Evolutionary conservation across 1,140 invertebrate genomes (phyloP), one percentile per base, ranked within the genome.

Genomic region (Drosophila orena): DNA sequence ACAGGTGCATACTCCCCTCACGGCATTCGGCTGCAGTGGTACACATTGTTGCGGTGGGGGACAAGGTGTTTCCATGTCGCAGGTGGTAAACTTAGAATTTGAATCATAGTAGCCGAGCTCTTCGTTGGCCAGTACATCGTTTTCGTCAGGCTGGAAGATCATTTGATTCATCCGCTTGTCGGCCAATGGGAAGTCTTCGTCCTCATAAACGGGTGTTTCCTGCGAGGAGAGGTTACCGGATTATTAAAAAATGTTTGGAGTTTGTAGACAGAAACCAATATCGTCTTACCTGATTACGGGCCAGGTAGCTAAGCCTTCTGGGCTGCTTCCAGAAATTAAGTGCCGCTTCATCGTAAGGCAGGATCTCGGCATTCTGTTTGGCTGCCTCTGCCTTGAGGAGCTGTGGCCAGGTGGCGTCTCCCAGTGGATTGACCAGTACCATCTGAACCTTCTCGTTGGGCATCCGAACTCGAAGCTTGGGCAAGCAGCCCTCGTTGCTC

Each of bases 401-500:
- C 59, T 95, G 94, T 22, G 86, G 91, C 94, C 94, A 95, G 12
- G 88, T 68, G 17, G 73, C 56, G 6, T 27, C 72, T 12, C 71
- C 90, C n/a, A 95, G 93, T 6, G 96, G 96, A 92, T 95, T 95
- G 1, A 97, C 95, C 49, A 97, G 91, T 14, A 97, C 95, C 96
- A 97, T 96, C 54, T 93, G 94, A 6, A 96, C 94, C 93, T 95
- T 94, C 20, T 93, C 91, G 6, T 93, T 83, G 17, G 71, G 65
- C 69, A 93, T 92, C 60, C 94, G 94, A 12, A 92, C 83, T 38
- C 94, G 92, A 55, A 95, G 92, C 17, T 96, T 91, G 57, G 96
- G 96, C 73, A 95, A 68, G 81, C 96, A 97, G 43, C 94, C 89
- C 81, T 96, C 94, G 91, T 96, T 94, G 83, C 92, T 95, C 24